Evolutionary conservation across 2,888 invertebrate genomes (phyloP).

Genomic region (Alloscopus bannaensis): DNA sequence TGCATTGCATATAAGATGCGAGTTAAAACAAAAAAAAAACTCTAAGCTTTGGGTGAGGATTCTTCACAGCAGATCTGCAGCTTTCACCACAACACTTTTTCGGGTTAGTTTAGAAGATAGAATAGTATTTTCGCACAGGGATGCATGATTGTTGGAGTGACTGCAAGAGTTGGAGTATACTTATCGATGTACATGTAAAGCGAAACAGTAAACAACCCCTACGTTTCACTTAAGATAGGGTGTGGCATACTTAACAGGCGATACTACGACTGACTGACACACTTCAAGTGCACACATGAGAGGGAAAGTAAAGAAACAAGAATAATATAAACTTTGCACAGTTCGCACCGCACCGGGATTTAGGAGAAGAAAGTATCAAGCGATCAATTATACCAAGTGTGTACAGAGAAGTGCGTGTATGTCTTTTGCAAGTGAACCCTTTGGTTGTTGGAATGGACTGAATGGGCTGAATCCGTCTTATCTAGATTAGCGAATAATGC

Average conservation of each 20-base stretch:
- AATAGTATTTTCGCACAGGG: constrained; percentile 3
- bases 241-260: constrained; percentile 45
- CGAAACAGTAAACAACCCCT: constrained; percentile 51
- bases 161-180: not conserved
- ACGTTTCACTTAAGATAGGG: constrained; percentile 55
- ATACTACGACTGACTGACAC: too few relatives aligned
- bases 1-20: constrained; percentile 50
- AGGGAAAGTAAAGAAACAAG: not conserved
- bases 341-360: too few relatives aligned
- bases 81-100: constrained; percentile 43
- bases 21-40: constrained; percentile 55
- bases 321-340: too few relatives aligned
- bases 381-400: too few relatives aligned
- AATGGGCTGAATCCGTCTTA: too few relatives aligned
- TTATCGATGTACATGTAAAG: constrained; percentile 52
- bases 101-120: not conserved
- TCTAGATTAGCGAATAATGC: too few relatives aligned
- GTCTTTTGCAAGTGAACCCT: too few relatives aligned
- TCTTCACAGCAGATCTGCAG: constrained; percentile 37
- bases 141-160: too few relatives aligned
- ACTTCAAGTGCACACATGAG: too few relatives aligned
- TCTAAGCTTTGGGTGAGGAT: constrained; percentile 48
- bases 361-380: too few relatives aligned
- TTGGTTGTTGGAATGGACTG: too few relatives aligned
- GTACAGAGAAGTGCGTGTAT: too few relatives aligned